Percentiles rank a stretch among this genome's conserved stretches.
Conservation (phyloP, 2,797 vertebrate species). For the Apogon talboti region DNA sequence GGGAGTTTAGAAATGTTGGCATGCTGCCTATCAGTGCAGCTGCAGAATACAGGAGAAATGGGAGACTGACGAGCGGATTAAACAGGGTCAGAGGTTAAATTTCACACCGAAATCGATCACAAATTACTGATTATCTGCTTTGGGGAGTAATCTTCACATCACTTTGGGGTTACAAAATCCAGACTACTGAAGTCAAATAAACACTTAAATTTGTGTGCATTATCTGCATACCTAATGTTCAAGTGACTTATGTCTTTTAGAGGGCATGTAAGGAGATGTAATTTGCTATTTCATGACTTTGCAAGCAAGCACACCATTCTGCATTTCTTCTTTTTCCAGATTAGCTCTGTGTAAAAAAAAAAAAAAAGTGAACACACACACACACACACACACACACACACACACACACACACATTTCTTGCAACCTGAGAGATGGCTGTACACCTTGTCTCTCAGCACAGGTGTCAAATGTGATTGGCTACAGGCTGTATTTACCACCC, state of each 20-base stretch:
- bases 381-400: no score
- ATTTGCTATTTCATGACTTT: neutral
- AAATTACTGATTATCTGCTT: conserved; percentile 70
- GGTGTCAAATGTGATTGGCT: conserved; percentile 80
- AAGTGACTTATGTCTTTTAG: neutral
- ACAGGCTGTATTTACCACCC: conserved; percentile 35
- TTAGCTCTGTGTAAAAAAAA: no score
- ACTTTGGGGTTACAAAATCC: conserved; percentile 26
- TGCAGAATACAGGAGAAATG: conserved; percentile 68
- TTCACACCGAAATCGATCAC: conserved; percentile 66
- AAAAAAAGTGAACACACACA: no score
- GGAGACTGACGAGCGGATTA: conserved; percentile 64
- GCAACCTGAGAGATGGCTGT: conserved; percentile 36
- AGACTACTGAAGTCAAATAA: conserved; percentile 41
- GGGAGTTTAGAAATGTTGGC: conserved; percentile 72
- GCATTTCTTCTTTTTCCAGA: neutral
- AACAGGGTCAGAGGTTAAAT: conserved; percentile 62
- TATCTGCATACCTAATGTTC: neutral
- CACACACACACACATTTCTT: conserved; percentile 13
- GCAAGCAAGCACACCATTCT: neutral
- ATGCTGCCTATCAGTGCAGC: conserved; percentile 78
- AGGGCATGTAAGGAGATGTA: neutral
- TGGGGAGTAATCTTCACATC: conserved; percentile 50
- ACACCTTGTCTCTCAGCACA: conserved; percentile 58
- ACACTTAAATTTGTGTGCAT: conserved; percentile 12